phyloP scores from a whole-genome alignment of 1,140 invertebrate genomes.

The Drosophila sp. region DNA sequence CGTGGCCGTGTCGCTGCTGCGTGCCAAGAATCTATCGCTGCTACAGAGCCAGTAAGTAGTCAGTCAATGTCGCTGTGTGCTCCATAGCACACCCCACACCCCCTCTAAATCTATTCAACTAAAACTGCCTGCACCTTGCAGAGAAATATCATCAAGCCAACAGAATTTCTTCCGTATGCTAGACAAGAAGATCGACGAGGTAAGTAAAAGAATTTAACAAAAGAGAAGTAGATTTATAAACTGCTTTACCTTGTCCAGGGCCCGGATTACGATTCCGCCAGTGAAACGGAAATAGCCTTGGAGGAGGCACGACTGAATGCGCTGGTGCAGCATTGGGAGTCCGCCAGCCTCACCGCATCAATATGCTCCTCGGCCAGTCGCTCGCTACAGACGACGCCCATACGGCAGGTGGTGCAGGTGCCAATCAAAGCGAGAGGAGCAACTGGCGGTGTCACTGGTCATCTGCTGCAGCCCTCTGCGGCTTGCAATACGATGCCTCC shows the following conservation, averaged over 20 bases:
- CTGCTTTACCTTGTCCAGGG: constrained; percentile 85
- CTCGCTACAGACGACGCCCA: constrained; percentile 82
- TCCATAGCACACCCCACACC: too few relatives aligned
- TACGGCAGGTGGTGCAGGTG: constrained; percentile 74
- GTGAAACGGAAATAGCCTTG: constrained; percentile 87
- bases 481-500: constrained; percentile 52
- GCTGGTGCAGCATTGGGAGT: constrained; percentile 88
- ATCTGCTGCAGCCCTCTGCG: constrained; percentile 60
- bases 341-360: constrained; percentile 86
- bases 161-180: constrained; percentile 96
- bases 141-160: constrained; percentile 93
- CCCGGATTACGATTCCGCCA: constrained; percentile 89
- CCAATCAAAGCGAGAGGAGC: constrained; percentile 57
- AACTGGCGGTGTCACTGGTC: constrained; percentile 31
- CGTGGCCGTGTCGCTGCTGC: constrained; percentile 80
- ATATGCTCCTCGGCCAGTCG: constrained; percentile 84
- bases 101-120: constrained; percentile 37
- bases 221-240: background rate
- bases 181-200: constrained; percentile 95
- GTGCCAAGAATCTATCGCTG: constrained; percentile 83
- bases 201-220: constrained; percentile 85
- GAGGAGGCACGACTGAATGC: constrained; percentile 86
- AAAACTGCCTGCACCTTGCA: constrained; percentile 85
- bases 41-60: constrained; percentile 84
- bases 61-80: background rate